Base-by-base conservation (phyloP, 2,888 invertebrate species). In the Metalampra italica region DNA sequence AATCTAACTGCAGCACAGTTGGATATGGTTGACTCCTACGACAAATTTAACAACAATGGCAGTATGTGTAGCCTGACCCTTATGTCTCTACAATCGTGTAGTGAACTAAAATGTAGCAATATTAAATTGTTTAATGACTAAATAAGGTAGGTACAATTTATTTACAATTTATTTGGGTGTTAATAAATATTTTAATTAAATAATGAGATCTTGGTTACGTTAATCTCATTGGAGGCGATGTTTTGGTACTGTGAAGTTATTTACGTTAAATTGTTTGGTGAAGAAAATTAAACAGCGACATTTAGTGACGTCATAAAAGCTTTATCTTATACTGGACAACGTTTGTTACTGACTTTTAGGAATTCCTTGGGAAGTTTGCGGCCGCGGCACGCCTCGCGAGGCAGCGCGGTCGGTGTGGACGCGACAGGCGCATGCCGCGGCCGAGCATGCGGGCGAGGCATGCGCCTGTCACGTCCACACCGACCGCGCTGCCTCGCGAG, bases 131-230 rank as follows among this genome's bases (percentile, higher is more conserved):
- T 65, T 66, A 68, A 47, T 44, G 49, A 53, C 64, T 71, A 69
- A 59, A 56, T 76, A 22, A 22, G 22, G 22, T 22, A 76, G 66
- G 64, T 78, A 77, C 77, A 75, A 60, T 64, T 75, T 65, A 61
- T 60, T 53, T 65, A 65, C 63, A 65, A 32, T 43, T 15, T 46
- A 48, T 51, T 50, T 59, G 59, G 66, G 67, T 67, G 68, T 71
- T 68, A 73, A 77, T 80, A 82, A 79, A 79, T 80, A n/a, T 75
- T 49, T 77, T 75, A 68, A 75, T 81, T 78, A 76, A 79, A 76
- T 81, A 78, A 71, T 85, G 88, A 87, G 88, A 88, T 88, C 87
- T 75, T 69, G 79, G 72, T 86, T 83, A 70, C 78, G 57, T 75
- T 88, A 88, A 88, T 87, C 87, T 88, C 88, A 81, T 81, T 71